These are phyloP conservation scores for Cyprinodon diabolis DNA, from an alignment of 2,797 vertebrate species.

Conservation along the genomic window DNA sequence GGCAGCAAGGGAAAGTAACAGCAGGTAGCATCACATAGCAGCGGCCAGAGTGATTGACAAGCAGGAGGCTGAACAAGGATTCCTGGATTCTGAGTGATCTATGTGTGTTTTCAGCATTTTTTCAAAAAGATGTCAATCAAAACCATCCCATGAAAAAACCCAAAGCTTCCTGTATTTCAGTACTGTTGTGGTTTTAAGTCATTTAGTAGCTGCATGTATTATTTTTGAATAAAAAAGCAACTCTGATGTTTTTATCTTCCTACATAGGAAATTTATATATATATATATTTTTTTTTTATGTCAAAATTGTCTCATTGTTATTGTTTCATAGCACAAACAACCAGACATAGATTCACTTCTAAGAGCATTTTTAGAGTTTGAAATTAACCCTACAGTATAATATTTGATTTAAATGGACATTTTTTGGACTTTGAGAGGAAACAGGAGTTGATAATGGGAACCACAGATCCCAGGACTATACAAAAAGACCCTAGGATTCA, in stretches of 20 bases:
- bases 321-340: no score
- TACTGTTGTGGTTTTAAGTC: background rate
- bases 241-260: no score
- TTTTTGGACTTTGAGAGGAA: background rate
- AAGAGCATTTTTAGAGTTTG: no score
- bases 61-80: constrained; percentile 64
- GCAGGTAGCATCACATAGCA: constrained; percentile 64
- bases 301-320: no score
- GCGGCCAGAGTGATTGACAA: constrained; percentile 64
- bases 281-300: background rate
- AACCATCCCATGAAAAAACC: background rate
- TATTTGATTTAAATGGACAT: background rate
- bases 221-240: no score
- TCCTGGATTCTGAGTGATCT: constrained; percentile 41
- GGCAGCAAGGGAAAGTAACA: constrained; percentile 57
- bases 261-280: background rate
- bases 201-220: background rate
- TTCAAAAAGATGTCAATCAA: constrained; percentile 7
- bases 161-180: background rate
- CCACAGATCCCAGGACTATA: background rate
- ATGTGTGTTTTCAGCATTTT: constrained; percentile 12
- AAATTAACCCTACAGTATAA: no score
- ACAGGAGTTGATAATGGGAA: background rate
- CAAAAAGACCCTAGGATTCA: background rate
- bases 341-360: no score